Evolutionary conservation across 2,797 vertebrate species (phyloP), one percentile per base, ranked within the genome.

Genomic region (Babyrousa celebensis): DNA sequence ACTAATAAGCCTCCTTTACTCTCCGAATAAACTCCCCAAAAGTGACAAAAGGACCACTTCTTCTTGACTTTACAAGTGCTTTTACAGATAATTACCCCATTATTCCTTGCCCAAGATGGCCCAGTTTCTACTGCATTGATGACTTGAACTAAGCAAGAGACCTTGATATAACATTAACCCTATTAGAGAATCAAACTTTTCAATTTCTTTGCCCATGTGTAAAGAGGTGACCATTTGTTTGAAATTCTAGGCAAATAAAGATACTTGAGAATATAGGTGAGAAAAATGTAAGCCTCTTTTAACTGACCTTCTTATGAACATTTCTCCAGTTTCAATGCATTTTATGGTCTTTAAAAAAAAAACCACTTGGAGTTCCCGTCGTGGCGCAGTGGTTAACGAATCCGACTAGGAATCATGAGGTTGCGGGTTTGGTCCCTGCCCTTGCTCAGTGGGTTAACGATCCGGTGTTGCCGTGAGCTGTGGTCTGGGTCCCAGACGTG

Each of bases 121-220:
- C 70, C 52, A 54, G 15, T 82, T 88, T 85, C 6, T 40, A 20
- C 72, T 15, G 36, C 52, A 56, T 1, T 58, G 29, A 18, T 63
- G 54, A 82, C 71, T 82, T 90, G 29, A 94, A 70, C 32, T 63
- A 90, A 92, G 14, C 29, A 78, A 52, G 63, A 43, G 6, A 88
- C 3, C 14, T 23, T 20, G 27, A 2, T 7, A 68, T 12, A 71
- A 56, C 32, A 63, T 62, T 74, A 68, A 56, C 12, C 85, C 43
- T 12, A 11, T n/a, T 17, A n/a, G 8, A 27, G 48, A 85, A 78
- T n/a, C 29, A 60, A 7, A 79, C 27, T 56, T 56, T 67, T 60
- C 40, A 32, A 29, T 15, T 60, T n/a, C 17, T 62, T 65, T 70
- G 10, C 29, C 16, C 25, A 21, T 67, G 2, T 62, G 32, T 82